These are phyloP conservation scores for Melospiza georgiana DNA, from an alignment of 2,113 vertebrate species.

Conservation along the genomic window DNA sequence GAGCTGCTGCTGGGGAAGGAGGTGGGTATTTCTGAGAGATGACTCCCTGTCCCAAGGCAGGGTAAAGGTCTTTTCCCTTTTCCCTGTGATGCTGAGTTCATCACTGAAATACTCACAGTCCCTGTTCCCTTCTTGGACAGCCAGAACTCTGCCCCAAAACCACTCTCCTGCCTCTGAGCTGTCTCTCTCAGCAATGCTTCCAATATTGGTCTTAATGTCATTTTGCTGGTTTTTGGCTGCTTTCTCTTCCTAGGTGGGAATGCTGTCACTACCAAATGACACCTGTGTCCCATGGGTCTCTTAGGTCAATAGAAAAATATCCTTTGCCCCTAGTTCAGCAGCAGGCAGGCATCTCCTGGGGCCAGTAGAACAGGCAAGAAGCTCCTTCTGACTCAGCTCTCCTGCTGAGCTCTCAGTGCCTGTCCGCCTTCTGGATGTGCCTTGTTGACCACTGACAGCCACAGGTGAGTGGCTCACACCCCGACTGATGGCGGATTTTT, in stretches of 20 bases:
- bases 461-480: neutral
- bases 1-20: fast-evolving
- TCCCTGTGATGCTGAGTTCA: neutral
- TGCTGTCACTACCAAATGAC: neutral
- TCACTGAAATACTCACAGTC: neutral
- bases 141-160: neutral
- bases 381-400: neutral
- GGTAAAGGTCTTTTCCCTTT: neutral
- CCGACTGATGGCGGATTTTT: neutral
- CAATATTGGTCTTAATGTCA: neutral
- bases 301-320: neutral
- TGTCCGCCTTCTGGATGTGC: neutral
- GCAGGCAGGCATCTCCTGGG: neutral
- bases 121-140: neutral
- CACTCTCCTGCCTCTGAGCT: neutral
- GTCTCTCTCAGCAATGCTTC: neutral
- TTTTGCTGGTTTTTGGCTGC: neutral
- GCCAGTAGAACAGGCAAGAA: neutral
- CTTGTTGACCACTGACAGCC: neutral
- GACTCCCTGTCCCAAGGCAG: neutral
- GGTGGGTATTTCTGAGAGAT: neutral
- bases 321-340: neutral
- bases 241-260: neutral
- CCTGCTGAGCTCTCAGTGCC: neutral
- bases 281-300: neutral